Evolutionary conservation across 2,888 invertebrate species (phyloP).

Genomic region (Aporophyla nigra): DNA sequence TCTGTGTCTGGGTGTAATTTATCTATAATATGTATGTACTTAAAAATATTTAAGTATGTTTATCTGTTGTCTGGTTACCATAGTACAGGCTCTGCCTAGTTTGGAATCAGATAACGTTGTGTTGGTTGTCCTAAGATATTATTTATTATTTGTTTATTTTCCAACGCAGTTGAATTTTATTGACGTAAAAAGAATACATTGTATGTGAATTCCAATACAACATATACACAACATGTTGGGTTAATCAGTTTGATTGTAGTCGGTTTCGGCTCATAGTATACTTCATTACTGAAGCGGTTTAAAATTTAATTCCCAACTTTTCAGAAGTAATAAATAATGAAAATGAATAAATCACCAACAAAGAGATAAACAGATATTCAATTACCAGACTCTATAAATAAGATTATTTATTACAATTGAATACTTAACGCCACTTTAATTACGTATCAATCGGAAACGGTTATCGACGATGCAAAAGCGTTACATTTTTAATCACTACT

Average conservation of each 20-base stretch:
- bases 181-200: not conserved
- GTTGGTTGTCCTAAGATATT: too few species aligned
- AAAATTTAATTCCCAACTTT: constrained; percentile 15
- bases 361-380: constrained; percentile 25
- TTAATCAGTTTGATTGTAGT: not conserved
- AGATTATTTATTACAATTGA: constrained; percentile 37
- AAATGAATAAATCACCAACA: constrained; percentile 15
- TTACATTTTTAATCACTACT: constrained; percentile 58
- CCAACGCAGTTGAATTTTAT: not conserved
- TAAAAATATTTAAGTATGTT: too few species aligned
- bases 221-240: not conserved
- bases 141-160: too few species aligned
- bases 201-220: not conserved
- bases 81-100: too few species aligned
- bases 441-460: constrained; percentile 46
- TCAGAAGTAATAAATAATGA: constrained; percentile 19
- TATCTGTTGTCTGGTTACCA: too few species aligned
- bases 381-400: constrained; percentile 37
- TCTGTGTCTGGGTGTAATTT: too few species aligned
- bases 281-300: not conserved
- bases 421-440: constrained; percentile 52
- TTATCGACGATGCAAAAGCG: constrained; percentile 58
- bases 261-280: not conserved
- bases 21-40: too few species aligned
- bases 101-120: too few species aligned